A percentile compares a stretch with the other conserved stretches of the same genome.
phyloP scores from a whole-genome alignment of 2,113 vertebrate genomes.

The Cinclus mexicanus region DNA sequence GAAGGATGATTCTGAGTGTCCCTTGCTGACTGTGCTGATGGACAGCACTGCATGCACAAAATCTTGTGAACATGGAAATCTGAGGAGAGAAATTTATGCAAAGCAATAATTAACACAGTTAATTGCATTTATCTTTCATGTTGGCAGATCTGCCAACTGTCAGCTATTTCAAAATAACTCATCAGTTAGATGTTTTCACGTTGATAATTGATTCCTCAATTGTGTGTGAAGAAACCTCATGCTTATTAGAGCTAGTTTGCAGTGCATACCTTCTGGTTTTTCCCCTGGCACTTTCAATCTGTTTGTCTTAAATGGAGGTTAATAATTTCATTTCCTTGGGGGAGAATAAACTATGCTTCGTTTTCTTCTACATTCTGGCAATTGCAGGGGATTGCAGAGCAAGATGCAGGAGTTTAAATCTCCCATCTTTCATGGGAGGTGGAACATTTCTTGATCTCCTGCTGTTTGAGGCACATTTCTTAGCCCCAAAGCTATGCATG shows the following conservation, averaged over 20 bases:
- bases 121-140: slow-evolving; percentile 56
- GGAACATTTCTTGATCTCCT: neutral
- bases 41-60: neutral
- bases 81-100: neutral
- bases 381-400: slow-evolving; percentile 22
- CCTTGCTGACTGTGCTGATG: neutral
- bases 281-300: neutral
- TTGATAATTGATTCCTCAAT: slow-evolving; percentile 58
- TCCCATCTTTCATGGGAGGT: neutral
- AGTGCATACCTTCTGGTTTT: neutral
- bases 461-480: neutral
- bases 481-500: slow-evolving; percentile 15
- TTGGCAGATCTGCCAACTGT: slow-evolving; percentile 26
- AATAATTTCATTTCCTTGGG: slow-evolving; percentile 47
- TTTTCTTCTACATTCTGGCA: slow-evolving; percentile 31
- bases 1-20: neutral
- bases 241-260: slow-evolving; percentile 25
- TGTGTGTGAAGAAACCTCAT: slow-evolving; percentile 20
- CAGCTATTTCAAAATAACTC: slow-evolving; percentile 41
- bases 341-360: slow-evolving; percentile 19
- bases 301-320: slow-evolving; percentile 44
- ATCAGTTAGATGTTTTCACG: neutral
- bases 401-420: slow-evolving; percentile 15
- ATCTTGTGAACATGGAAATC: neutral
- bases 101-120: slow-evolving; percentile 33